Conservation (phyloP, 2,888 invertebrate genomes). For the Cheilosia vulpina region DNA sequence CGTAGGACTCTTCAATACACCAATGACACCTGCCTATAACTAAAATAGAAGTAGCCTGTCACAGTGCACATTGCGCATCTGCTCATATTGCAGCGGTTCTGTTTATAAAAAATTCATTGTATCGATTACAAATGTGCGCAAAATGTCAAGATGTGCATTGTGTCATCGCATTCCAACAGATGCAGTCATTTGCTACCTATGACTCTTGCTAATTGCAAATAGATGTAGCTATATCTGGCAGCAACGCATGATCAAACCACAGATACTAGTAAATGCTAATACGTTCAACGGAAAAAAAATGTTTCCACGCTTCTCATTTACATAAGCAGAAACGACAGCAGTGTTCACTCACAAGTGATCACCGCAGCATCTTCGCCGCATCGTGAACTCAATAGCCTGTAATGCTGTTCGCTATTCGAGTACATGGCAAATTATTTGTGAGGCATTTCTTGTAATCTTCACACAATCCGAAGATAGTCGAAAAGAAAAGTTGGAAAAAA, state of each 20-base stretch:
- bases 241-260: slow-evolving; percentile 2
- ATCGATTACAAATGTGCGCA: neutral
- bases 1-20: too few relatives aligned
- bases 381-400: slow-evolving; percentile 51
- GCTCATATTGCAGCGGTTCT: neutral
- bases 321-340: slow-evolving; percentile 27
- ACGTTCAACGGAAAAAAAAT: neutral
- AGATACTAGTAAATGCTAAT: neutral
- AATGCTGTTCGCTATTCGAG: slow-evolving; percentile 11
- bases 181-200: slow-evolving; percentile 10
- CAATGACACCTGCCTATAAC: neutral
- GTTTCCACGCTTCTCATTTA: slow-evolving; percentile 40
- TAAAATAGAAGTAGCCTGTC: too few relatives aligned
- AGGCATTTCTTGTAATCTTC: slow-evolving; percentile 15
- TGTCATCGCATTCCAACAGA: slow-evolving; percentile 30
- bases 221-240: neutral
- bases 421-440: slow-evolving; percentile 31
- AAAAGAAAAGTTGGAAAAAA: slow-evolving; percentile 3
- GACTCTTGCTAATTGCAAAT: slow-evolving; percentile 5
- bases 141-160: slow-evolving; percentile 6
- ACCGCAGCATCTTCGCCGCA: slow-evolving; percentile 40
- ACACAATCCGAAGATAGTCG: neutral
- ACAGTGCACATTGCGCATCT: too few relatives aligned
- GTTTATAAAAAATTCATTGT: neutral
- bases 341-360: slow-evolving; percentile 33